These are phyloP conservation scores for Peucedramus taeniatus DNA, from an alignment of 2,113 vertebrate genomes.

Conservation along the genomic window DNA sequence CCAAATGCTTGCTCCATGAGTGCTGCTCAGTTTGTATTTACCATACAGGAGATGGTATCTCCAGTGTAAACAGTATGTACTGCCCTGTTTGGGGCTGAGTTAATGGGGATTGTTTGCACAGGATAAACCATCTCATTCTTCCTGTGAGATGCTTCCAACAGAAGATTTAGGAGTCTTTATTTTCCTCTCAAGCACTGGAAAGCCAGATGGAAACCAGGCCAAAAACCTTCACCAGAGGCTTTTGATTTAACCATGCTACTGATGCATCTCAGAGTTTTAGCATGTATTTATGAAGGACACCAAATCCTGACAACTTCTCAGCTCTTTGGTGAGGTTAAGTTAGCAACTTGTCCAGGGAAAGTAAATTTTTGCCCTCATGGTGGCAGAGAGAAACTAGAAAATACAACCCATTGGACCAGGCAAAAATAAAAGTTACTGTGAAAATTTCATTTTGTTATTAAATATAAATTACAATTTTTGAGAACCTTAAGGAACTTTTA, in stretches of 20 bases:
- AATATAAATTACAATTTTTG: neutral
- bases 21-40: neutral
- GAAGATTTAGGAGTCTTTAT: neutral
- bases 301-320: neutral
- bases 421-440: neutral
- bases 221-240: neutral
- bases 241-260: neutral
- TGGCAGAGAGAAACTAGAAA: neutral
- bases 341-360: neutral
- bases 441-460: neutral
- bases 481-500: neutral
- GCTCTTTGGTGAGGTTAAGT: neutral
- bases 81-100: neutral
- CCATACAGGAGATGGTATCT: neutral
- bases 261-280: neutral
- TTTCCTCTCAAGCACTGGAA: neutral
- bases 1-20: neutral
- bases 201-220: neutral
- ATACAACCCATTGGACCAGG: neutral
- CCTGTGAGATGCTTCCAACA: neutral
- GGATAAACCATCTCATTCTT: neutral
- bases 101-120: neutral
- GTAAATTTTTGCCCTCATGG: neutral
- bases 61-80: neutral
- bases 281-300: neutral